Evolutionary conservation across 2,113 vertebrate genomes (phyloP).

Genomic region (Zootoca vivipara): DNA sequence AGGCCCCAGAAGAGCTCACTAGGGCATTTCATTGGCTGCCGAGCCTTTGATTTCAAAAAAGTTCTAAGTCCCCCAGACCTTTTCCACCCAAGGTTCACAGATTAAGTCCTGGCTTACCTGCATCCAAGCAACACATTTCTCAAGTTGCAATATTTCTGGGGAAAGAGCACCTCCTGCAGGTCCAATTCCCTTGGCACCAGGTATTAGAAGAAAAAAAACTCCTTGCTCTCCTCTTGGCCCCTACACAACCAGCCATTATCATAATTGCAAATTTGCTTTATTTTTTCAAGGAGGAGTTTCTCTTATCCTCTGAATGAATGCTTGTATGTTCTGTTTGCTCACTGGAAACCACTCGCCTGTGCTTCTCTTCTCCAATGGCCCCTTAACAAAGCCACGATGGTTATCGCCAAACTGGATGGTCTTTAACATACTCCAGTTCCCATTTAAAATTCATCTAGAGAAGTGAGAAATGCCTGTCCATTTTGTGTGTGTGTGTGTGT

Average conservation of each 20-base stretch:
- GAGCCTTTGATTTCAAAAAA: neutral
- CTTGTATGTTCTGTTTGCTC: neutral
- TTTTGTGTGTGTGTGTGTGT: conserved; percentile 40
- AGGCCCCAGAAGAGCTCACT: neutral
- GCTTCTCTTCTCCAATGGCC: conserved; percentile 4
- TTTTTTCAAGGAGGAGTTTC: neutral
- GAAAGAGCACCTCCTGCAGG: neutral
- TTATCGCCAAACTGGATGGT: conserved; percentile 20
- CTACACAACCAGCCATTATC: neutral
- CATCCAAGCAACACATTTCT: neutral
- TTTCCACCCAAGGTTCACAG: neutral
- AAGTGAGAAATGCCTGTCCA: conserved; percentile 67
- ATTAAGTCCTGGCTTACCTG: neutral
- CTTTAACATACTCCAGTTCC: conserved; percentile 58
- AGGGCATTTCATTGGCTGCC: neutral
- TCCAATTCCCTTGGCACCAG: neutral
- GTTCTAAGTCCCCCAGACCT: neutral
- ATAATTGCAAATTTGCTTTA: neutral
- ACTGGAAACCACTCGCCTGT: conserved; percentile 10
- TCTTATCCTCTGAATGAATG: neutral
- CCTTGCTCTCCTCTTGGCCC: conserved; percentile 20
- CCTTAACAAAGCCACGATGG: conserved; percentile 25
- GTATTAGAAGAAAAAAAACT: neutral
- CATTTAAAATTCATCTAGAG: conserved; percentile 72
- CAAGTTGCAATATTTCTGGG: neutral